Base-by-base conservation (phyloP, 2,888 invertebrate genomes). In the Clivina fossor region DNA sequence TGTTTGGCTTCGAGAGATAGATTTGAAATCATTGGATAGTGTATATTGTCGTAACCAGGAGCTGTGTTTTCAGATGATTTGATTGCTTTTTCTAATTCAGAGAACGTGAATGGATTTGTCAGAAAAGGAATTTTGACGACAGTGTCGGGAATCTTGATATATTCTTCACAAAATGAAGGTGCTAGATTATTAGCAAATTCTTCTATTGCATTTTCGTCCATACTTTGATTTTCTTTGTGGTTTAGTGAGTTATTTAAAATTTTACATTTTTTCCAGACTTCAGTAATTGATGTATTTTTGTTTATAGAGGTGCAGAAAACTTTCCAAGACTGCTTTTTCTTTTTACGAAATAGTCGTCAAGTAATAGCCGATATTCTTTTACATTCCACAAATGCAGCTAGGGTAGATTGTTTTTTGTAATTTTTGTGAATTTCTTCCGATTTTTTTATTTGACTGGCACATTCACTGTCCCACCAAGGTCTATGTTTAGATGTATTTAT, bases 251-350 rank as follows among this genome's bases (percentile, higher is more conserved):
- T 38, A 19, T 19, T 38, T 8, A 19, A 38, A 22, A 5, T 9
- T 37, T 37, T 37, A 3, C 19, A n/a, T 38, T 38, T 38, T 3
- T 38, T 38, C 38, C 38, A 38, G 13, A 11, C 22, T 4, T 19
- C 13, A 19, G 3, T 38, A 38, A 38, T 2, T 8, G 18, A 4
- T n/a, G 38, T 38, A 13, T 38, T 19, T 11, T 3, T 38, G 22
- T 38, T 38, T n/a, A 38, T 38, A 8, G 2, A 20, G 9, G 19
- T 22, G 9, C 8, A 38, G 18, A 19, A 38, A 3, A 9, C 22
- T 19, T 38, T 38, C 38, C 38, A 38, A 3, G 38, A 38, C 7
- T 38, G n/a, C 22, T 22, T 38, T 38, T 38, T 38, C 19, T 38
- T 38, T 7, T 5, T 7, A n/a, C 19, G 9, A 22, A 38, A 19